These are phyloP conservation scores for Phenganax marumi DNA, from an alignment of 92 coral and sea anemone species.

Conservation along the genomic window DNA sequence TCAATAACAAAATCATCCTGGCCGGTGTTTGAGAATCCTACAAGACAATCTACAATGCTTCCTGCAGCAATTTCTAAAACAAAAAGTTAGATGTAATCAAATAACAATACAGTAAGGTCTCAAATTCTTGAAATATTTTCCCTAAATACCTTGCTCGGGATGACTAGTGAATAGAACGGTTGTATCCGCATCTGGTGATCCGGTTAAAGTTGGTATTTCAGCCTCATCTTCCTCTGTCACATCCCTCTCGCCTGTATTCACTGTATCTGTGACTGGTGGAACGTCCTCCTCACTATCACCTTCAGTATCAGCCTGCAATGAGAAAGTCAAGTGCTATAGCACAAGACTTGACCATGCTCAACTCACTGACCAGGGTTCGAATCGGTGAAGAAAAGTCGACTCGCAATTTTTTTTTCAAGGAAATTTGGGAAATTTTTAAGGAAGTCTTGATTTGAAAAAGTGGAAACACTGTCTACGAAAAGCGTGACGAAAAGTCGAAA, in stretches of 20 bases:
- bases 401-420: no score
- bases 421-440: no score
- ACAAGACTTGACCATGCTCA: no score
- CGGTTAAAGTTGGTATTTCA: conserved; percentile 74
- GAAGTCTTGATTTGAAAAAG: no score
- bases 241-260: conserved; percentile 76
- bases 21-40: conserved; percentile 93
- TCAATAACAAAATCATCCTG: conserved; percentile 84
- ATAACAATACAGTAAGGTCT: background rate
- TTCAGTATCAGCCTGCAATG: conserved; percentile 63
- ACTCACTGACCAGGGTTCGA: no score
- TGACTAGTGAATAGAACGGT: conserved; percentile 83
- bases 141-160: conserved; percentile 65
- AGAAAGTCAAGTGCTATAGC: background rate
- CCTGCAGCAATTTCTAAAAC: conserved; percentile 83
- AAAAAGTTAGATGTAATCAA: background rate
- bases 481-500: no score
- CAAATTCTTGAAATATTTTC: background rate
- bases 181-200: conserved; percentile 97
- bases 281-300: conserved; percentile 42
- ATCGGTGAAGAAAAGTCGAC: no score
- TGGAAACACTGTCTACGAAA: no score
- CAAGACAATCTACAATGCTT: conserved; percentile 73
- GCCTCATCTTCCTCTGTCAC: conserved; percentile 76
- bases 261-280: conserved; percentile 50